phyloP scores from a whole-genome alignment of 2,113 vertebrate species.

The Dicentrarchus labrax region DNA sequence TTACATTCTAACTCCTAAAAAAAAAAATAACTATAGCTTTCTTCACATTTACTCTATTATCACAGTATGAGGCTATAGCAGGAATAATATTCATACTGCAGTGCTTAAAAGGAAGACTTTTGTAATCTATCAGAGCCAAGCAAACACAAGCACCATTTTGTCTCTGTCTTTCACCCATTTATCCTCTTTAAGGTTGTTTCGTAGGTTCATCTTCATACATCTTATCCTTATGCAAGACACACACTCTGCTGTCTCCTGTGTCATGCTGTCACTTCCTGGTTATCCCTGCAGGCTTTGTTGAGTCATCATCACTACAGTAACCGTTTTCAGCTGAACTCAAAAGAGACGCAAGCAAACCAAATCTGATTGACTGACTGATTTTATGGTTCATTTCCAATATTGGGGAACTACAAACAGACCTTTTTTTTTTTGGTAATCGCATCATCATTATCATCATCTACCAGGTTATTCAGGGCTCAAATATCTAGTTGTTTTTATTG shows the following conservation, averaged over 20 bases:
- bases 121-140: neutral
- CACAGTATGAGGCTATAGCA: neutral
- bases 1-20: neutral
- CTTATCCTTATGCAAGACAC: neutral
- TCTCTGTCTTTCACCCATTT: neutral
- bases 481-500: neutral
- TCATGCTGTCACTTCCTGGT: conserved; percentile 42
- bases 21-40: neutral
- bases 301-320: conserved; percentile 51
- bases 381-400: conserved; percentile 12
- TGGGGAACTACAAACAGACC: neutral
- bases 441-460: conserved; percentile 3
- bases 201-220: neutral
- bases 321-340: conserved; percentile 33
- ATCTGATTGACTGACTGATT: conserved; percentile 4
- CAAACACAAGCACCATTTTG: neutral
- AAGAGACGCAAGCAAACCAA: neutral
- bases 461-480: neutral
- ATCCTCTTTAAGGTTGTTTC: neutral
- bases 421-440: neutral
- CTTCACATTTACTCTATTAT: neutral
- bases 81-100: neutral
- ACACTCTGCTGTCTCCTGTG: conserved; percentile 26
- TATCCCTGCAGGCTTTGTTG: conserved; percentile 37
- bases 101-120: neutral